Evolutionary conservation across 2,797 vertebrate genomes (phyloP).

Genomic region (Simalia tracyae): DNA sequence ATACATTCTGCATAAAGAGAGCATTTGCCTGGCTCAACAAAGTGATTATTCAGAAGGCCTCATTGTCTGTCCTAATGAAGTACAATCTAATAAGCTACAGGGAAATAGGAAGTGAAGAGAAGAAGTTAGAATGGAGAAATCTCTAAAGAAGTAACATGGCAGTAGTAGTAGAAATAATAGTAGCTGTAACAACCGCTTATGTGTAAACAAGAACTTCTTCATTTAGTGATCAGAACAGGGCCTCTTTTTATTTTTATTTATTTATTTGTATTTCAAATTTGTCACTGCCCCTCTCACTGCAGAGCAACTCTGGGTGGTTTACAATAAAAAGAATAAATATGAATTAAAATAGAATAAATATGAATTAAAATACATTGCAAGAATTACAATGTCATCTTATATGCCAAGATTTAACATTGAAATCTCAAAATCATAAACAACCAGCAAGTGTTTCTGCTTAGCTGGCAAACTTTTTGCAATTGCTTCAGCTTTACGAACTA

Average conservation of each 20-base stretch:
- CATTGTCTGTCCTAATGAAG: background rate
- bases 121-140: background rate
- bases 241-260: background rate
- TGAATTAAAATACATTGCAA: too few relatives aligned
- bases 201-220: background rate
- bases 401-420: background rate
- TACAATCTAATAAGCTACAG: background rate
- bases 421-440: background rate
- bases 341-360: too few relatives aligned
- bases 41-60: background rate
- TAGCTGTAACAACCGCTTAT: background rate
- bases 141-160: background rate
- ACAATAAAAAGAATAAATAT: too few relatives aligned
- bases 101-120: background rate
- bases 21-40: background rate
- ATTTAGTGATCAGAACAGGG: background rate
- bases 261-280: too few relatives aligned
- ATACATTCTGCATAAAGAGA: background rate
- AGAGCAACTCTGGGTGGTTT: too few relatives aligned
- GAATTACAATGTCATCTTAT: background rate
- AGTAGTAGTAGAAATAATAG: background rate
- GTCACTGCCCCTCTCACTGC: too few relatives aligned
- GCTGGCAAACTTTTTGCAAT: background rate
- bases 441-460: too few relatives aligned
- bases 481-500: background rate